A percentile compares a stretch with the other conserved stretches of the same genome.
These are phyloP conservation scores for Geococcyx californianus DNA, from an alignment of 2,113 vertebrate genomes.

Conservation along the genomic window DNA sequence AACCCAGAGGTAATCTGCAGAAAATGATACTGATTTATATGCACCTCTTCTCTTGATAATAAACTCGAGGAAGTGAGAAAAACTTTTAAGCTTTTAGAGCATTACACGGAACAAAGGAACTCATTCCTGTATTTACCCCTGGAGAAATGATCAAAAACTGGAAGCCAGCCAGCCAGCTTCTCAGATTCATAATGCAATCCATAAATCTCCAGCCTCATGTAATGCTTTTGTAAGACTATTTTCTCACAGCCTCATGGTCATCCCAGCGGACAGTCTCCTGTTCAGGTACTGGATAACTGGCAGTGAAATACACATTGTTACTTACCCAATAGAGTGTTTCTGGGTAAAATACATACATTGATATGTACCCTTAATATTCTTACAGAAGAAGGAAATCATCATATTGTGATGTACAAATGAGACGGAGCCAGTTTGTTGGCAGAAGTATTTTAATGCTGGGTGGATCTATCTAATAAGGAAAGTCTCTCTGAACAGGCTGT, in stretches of 20 bases:
- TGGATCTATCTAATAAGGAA: neutral
- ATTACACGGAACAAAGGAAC: neutral
- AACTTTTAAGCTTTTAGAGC: neutral
- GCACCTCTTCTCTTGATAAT: neutral
- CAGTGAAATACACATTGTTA: neutral
- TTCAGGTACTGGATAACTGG: neutral
- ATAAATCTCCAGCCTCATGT: neutral
- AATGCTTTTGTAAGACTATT: neutral
- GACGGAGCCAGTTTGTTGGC: neutral
- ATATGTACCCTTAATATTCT: neutral
- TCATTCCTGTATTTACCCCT: accelerated
- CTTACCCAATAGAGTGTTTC: neutral
- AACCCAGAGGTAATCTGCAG: neutral
- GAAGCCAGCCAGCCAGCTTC: neutral
- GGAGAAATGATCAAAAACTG: neutral
- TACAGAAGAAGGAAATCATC: neutral
- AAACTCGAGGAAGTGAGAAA: neutral
- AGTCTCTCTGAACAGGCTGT: neutral
- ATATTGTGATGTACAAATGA: neutral
- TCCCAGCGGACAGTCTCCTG: neutral
- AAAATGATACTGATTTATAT: neutral
- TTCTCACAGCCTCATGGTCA: neutral
- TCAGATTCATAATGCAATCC: neutral
- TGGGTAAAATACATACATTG: neutral
- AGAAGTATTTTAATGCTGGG: neutral